Base-by-base conservation (phyloP, 2,797 vertebrate genomes). In the Ctenopoma kingsleyae region DNA sequence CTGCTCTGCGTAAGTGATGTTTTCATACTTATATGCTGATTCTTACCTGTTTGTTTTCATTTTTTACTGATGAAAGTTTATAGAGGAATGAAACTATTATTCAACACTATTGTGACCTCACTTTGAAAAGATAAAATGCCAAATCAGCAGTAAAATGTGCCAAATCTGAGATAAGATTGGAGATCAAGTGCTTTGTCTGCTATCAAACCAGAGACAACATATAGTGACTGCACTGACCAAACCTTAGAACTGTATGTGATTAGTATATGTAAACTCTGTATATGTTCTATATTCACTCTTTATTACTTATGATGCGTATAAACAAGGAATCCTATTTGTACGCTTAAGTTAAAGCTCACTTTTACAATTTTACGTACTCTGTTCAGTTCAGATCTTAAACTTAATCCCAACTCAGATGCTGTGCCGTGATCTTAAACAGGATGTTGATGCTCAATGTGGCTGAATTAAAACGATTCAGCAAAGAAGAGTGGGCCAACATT, bases 101-200 rank as follows among this genome's bases (percentile, higher is more conserved):
- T 82, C 78, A 64, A 48, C n/a, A 52, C 77, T 67, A 50, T 56
- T 0, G 51, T 78, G 76, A 88, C 83, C 77, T 77, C 55, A 71
- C 53, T 44, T 71, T 80, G 52, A 67, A 64, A 64, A 81, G 69
- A 81, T 74, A 54, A 47, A 48, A 38, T 52, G 50, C 15, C 25
- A 8, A 59, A 48, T 71, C 65, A 19, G 55, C 60, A 73, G 67
- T 35, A 66, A 53, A 80, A 79, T 63, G 69, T 46, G 49, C 25
- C 38, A 66, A 53, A 57, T 23, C 23, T 30, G 16, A 73, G 53
- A 67, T 56, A 50, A 81, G 75, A 74, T 22, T 16, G 32, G 8
- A 72, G 30, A 67, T 40, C 11, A 27, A n/a, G 23, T 52, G 3
- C 48, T 47, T 20, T 20, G 47, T 55, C 15, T 25, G 16, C 16